phyloP scores from a whole-genome alignment of 2,888 invertebrate species.

The Volucella zonaria region DNA sequence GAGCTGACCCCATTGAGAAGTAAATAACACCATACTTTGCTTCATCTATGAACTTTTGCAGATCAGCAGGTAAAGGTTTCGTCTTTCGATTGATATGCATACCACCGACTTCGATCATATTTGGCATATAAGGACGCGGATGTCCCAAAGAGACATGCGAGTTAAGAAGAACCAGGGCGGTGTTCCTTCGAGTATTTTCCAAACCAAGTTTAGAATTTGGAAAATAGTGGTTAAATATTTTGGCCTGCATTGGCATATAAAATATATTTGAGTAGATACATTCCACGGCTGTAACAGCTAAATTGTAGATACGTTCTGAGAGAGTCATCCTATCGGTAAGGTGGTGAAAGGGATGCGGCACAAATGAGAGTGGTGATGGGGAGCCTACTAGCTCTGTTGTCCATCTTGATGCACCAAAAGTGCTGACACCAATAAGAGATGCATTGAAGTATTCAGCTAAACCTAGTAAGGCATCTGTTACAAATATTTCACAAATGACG shows the following conservation, averaged over 20 bases:
- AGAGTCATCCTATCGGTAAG: constrained; percentile 81
- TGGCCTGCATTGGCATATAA: constrained; percentile 79
- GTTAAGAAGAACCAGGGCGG: constrained; percentile 80
- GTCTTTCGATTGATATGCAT: constrained; percentile 80
- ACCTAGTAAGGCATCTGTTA: constrained; percentile 81
- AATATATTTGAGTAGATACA: constrained; percentile 75
- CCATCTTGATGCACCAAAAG: constrained; percentile 79
- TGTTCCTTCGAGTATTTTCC: constrained; percentile 76
- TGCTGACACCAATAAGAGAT: constrained; percentile 79
- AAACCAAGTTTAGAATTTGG: constrained; percentile 77
- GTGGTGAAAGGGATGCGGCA: constrained; percentile 77
- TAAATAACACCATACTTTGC: constrained; percentile 83
- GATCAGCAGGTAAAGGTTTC: constrained; percentile 79
- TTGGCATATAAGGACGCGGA: constrained; percentile 81
- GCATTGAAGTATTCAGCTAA: constrained; percentile 80
- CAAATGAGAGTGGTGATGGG: constrained; percentile 80
- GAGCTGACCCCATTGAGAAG: constrained; percentile 83
- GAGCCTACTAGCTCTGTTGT: constrained; percentile 79
- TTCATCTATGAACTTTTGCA: constrained; percentile 81
- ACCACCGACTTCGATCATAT: constrained; percentile 82
- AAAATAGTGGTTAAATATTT: constrained; percentile 78
- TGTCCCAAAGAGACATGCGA: constrained; percentile 80
- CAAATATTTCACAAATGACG: constrained; percentile 81
- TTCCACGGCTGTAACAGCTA: constrained; percentile 76
- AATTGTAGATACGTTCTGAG: constrained; percentile 79